These are phyloP conservation scores for Trachops cirrhosus DNA, from an alignment of 2,797 vertebrate species.

Conservation along the genomic window DNA sequence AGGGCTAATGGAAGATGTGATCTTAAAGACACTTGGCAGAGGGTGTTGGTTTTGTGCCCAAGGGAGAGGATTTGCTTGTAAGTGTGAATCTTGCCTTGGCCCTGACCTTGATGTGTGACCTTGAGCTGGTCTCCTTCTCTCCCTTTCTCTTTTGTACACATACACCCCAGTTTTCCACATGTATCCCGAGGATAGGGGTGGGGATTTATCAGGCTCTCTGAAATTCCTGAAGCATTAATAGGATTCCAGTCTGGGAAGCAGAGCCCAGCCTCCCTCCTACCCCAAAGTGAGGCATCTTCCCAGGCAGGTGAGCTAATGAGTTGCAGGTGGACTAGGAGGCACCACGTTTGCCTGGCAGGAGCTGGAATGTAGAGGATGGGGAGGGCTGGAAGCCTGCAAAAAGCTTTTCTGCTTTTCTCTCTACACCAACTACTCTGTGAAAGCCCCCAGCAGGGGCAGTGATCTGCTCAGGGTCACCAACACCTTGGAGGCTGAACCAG, in stretches of 20 bases:
- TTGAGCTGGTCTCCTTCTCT: background rate
- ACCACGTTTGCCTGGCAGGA: background rate
- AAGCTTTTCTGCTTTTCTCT: background rate
- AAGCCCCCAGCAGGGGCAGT: background rate
- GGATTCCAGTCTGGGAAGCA: background rate
- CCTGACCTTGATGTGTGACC: background rate
- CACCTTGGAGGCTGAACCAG: background rate
- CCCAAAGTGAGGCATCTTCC: background rate
- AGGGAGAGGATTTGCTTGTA: background rate
- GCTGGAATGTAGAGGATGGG: background rate
- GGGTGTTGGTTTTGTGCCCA: background rate
- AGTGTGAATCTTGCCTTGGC: background rate
- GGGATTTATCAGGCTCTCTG: background rate
- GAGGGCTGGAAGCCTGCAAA: background rate
- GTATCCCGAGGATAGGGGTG: too few relatives aligned
- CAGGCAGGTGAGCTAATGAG: slow-evolving; percentile 23
- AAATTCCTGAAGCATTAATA: background rate
- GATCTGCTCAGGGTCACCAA: slow-evolving; percentile 2
- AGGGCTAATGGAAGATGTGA: background rate
- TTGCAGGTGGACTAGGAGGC: background rate
- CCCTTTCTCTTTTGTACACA: background rate
- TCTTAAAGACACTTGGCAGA: background rate
- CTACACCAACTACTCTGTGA: background rate
- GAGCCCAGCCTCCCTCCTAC: background rate
- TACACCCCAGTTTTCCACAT: background rate